phyloP scores from a whole-genome alignment of 2,797 vertebrate genomes.

The Sphenopsis melanotis region DNA sequence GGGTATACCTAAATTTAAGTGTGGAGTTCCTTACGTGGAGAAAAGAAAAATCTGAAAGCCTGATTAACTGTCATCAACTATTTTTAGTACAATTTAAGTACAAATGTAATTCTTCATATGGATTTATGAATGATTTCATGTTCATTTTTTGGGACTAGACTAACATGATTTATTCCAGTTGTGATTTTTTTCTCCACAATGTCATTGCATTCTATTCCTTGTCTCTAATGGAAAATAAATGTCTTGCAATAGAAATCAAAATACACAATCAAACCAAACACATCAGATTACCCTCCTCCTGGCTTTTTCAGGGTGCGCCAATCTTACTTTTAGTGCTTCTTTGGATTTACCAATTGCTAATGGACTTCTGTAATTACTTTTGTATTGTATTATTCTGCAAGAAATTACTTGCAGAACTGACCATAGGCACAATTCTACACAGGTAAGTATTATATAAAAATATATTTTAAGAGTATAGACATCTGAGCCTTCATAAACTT shows the following conservation, averaged over 20 bases:
- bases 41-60: not conserved
- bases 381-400: no score
- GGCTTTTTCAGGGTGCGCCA: not conserved
- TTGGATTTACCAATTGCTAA: not conserved
- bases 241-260: not conserved
- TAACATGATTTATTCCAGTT: not conserved
- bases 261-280: not conserved
- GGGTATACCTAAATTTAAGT: not conserved
- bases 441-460: not conserved
- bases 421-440: not conserved
- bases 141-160: not conserved
- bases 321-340: not conserved
- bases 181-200: not conserved
- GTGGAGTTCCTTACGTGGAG: not conserved
- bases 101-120: not conserved
- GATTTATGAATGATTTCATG: not conserved
- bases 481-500: not conserved
- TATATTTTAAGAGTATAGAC: not conserved
- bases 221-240: not conserved
- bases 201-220: not conserved
- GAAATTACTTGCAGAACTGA: not conserved
- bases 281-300: not conserved
- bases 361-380: not conserved
- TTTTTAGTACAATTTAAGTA: not conserved
- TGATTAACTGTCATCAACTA: not conserved